Conservation (phyloP, 2,113 vertebrate genomes). For the Rhodinocichla rosea region DNA sequence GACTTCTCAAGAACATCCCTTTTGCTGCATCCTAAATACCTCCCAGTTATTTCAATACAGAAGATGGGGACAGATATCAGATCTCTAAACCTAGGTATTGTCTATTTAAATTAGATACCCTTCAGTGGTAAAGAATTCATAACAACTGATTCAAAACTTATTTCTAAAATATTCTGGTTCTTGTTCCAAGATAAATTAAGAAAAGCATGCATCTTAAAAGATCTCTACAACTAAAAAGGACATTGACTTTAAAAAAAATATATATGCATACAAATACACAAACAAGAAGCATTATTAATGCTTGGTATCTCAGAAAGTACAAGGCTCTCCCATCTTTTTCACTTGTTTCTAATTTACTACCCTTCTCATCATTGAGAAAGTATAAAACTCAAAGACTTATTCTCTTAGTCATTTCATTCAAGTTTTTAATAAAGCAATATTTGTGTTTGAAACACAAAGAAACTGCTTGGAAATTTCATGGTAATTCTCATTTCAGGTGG, state of each 20-base stretch:
- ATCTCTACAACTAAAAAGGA: not conserved
- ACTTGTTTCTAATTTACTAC: not conserved
- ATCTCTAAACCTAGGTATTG: not conserved
- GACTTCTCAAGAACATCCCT: not conserved
- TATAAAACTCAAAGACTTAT: not conserved
- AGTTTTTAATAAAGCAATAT: not conserved
- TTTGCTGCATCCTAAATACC: not conserved
- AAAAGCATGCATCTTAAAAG: not conserved
- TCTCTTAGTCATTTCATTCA: not conserved
- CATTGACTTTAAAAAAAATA: not conserved
- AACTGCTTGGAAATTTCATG: not conserved
- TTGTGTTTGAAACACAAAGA: not conserved
- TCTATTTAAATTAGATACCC: not conserved
- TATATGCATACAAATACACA: not conserved
- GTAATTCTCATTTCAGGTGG: not conserved
- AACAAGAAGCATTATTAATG: not conserved
- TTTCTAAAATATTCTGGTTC: not conserved
- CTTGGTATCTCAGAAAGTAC: not conserved
- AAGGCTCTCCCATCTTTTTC: not conserved
- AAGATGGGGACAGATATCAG: not conserved
- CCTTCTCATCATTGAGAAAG: not conserved
- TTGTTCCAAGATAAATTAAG: not conserved
- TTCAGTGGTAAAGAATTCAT: not conserved
- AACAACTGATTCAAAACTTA: not conserved
- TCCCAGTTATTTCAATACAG: not conserved